Evolutionary conservation across 2,113 vertebrate genomes (phyloP), one percentile per base, ranked within the genome.

Genomic region (Etheostoma cragini): DNA sequence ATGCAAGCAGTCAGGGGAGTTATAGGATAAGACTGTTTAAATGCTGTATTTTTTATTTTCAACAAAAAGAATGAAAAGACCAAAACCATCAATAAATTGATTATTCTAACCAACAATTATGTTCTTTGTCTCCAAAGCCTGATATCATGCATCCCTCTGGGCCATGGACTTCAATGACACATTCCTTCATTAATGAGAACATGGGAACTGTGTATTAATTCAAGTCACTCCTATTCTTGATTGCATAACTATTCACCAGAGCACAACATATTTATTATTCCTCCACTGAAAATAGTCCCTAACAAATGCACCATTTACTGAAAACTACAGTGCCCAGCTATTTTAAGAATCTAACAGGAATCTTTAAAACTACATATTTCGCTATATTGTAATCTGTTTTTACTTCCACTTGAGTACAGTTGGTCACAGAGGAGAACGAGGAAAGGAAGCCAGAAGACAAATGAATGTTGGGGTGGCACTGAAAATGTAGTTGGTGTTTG

Each of bases 361-460:
- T 1, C 8, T 24, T 16, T 17, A 22, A 49, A 73, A 58, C 19
- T 42, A 1, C 15, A 33, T n/a, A n/a, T 24, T 22, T 30, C 49
- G 64, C 61, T 70, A 54, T 72, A 76, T 80, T 81, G 81, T 84
- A 70, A 57, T 81, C 35, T 1, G 11, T 66, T 78, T 75, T 83
- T 56, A 74, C 67, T 83, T 84, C 77, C 33, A 0, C 65, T 42
- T 54, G 67, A 72, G 64, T 75, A 58, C 63, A 71, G 50, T 50
- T 14, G 78, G 70, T 78, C 72, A 76, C 54, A 71, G 42, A 35
- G 30, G 74, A 79, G 72, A 54, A 47, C 1, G 24, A 72, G 78
- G 79, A 82, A 26, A 81, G 72, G 87, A 87, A 90, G 73, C n/a
- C 21, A 60, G 54, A 71, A 47, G 79, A 81, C 79, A 84, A 87